Percentiles rank a stretch among this genome's conserved stretches.
Conservation (phyloP, 2,888 invertebrate genomes). For the Mesorhabditis sp. region DNA sequence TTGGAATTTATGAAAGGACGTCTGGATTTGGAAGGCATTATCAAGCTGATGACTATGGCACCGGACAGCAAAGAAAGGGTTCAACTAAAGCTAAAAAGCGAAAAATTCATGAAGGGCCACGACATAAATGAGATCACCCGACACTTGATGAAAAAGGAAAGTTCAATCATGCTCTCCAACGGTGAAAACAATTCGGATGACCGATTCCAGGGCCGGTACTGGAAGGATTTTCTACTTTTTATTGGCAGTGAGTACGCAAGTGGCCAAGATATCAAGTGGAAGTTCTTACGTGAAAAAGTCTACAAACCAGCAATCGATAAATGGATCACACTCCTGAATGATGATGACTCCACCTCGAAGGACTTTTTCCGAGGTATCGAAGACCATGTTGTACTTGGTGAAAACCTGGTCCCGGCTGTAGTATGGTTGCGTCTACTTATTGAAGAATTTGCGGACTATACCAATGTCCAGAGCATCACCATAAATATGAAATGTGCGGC, state of each 20-base stretch:
- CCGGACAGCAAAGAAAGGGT: too few relatives aligned
- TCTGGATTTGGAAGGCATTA: too few relatives aligned
- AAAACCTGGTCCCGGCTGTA: not conserved
- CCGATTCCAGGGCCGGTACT: not conserved
- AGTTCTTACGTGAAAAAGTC: not conserved
- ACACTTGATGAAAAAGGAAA: not conserved
- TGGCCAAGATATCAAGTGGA: not conserved
- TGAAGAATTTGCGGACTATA: not conserved
- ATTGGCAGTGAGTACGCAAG: not conserved
- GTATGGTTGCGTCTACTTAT: not conserved
- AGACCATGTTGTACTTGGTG: not conserved
- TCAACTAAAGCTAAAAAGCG: too few relatives aligned
- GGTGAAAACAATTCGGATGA: not conserved
- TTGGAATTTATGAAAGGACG: too few relatives aligned
- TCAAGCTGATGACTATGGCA: too few relatives aligned
- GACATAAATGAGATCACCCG: not conserved
- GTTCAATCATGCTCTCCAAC: not conserved
- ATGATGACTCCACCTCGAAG: not conserved
- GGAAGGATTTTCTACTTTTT: not conserved
- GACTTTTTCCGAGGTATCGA: slow-evolving; percentile 3
- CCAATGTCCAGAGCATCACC: slow-evolving; percentile 1
- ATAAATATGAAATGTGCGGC: slow-evolving; percentile 1
- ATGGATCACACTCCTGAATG: not conserved
- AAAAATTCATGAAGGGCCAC: too few relatives aligned
- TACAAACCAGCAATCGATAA: not conserved